Evolutionary conservation across 1,140 invertebrate genomes (phyloP).

Genomic region (Platorchestia sp.): DNA sequence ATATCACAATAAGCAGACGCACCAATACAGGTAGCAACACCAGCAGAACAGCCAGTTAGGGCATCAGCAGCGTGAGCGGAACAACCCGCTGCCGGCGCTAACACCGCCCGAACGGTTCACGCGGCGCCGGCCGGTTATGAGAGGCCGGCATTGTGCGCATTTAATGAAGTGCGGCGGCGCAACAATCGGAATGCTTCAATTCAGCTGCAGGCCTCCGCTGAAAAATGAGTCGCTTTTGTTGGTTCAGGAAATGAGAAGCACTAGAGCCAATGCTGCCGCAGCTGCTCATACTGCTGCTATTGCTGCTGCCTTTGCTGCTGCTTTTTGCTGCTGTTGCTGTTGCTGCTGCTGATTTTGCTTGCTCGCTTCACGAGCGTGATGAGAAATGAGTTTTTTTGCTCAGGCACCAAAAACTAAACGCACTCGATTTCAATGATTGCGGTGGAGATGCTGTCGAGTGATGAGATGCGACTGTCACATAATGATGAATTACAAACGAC

Average conservation of each 20-base stretch:
- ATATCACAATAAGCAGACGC: no score
- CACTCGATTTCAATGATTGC: not conserved
- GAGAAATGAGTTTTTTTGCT: not conserved
- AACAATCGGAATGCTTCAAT: slow-evolving; percentile 8
- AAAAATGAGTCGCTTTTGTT: not conserved
- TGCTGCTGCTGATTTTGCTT: not conserved
- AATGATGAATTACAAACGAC: not conserved
- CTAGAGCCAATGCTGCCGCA: not conserved
- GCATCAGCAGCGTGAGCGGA: no score
- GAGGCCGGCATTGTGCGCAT: not conserved
- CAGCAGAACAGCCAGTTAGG: no score
- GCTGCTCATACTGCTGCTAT: not conserved
- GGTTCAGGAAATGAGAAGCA: not conserved
- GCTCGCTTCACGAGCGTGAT: not conserved
- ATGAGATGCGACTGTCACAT: not conserved
- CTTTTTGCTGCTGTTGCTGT: no score
- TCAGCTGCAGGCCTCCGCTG: not conserved
- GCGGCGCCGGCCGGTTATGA: not conserved
- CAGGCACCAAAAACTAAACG: not conserved
- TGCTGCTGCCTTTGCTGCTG: no score
- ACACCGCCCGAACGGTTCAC: not conserved
- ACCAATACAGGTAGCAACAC: no score
- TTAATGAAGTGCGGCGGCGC: not conserved
- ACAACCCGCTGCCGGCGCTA: no score
- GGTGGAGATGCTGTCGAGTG: not conserved